Evolutionary conservation across 2,888 invertebrate species (phyloP).

Genomic region (Seira musarum): DNA sequence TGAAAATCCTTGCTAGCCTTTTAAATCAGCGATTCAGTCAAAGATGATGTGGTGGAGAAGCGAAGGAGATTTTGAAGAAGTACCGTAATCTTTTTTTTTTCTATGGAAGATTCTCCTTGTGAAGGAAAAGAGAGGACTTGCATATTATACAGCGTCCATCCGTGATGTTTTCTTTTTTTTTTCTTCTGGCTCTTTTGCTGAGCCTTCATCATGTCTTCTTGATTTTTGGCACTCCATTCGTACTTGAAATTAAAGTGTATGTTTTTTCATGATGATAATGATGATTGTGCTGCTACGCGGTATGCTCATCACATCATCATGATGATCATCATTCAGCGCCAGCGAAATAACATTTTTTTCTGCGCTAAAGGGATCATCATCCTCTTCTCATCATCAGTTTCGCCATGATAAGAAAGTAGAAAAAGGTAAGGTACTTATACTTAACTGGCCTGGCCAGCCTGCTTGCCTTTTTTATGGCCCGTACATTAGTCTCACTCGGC

Average conservation of each 20-base stretch:
- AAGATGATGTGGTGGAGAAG: too few relatives aligned
- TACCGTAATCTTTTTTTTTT: conserved; percentile 56
- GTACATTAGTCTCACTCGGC: not conserved
- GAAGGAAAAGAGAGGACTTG: conserved; percentile 25
- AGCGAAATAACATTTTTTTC: conserved; percentile 24
- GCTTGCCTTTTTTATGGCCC: conserved; percentile 23
- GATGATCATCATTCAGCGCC: conserved; percentile 1
- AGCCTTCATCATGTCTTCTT: conserved; percentile 45
- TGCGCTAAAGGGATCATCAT: conserved; percentile 52
- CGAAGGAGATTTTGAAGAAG: conserved; percentile 47
- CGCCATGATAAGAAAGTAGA: conserved; percentile 28
- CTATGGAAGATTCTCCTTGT: conserved; percentile 56
- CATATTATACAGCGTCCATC: conserved; percentile 18
- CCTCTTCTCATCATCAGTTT: conserved; percentile 34
- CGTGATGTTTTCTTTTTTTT: conserved; percentile 32
- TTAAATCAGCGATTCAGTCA: too few relatives aligned
- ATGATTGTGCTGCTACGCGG: not conserved
- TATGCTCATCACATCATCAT: conserved; percentile 4
- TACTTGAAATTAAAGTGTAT: not conserved
- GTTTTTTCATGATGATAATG: conserved; percentile 21
- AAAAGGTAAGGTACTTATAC: conserved; percentile 29
- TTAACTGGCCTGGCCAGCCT: conserved; percentile 25
- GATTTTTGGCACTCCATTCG: conserved; percentile 15
- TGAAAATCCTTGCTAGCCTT: conserved; percentile 28
- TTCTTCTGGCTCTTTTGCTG: not conserved